These are phyloP conservation scores for Emmelina monodactyla DNA, from an alignment of 2,888 invertebrate genomes.

Conservation along the genomic window DNA sequence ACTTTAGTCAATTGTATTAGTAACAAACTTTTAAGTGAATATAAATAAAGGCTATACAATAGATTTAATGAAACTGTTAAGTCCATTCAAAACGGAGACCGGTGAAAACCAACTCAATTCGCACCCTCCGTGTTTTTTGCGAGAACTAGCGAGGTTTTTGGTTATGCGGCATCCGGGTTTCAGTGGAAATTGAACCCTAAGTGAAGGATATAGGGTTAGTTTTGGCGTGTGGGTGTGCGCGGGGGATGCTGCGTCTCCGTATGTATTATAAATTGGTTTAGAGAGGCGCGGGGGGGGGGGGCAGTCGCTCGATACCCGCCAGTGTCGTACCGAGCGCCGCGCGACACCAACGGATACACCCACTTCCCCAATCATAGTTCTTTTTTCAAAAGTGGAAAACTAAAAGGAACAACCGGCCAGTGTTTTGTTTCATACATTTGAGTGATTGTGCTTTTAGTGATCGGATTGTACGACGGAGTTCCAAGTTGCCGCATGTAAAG, in stretches of 20 bases:
- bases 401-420: too few relatives aligned
- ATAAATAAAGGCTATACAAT: too few relatives aligned
- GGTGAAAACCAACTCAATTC: conserved; percentile 50
- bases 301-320: conserved; percentile 55
- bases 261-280: conserved; percentile 68
- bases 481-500: too few relatives aligned
- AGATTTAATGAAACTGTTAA: too few relatives aligned
- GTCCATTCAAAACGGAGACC: conserved; percentile 45
- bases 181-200: conserved; percentile 21
- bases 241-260: conserved; percentile 64
- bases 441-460: too few relatives aligned
- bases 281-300: conserved; percentile 49
- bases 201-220: conserved; percentile 20
- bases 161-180: conserved; percentile 50
- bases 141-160: conserved; percentile 54
- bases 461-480: too few relatives aligned
- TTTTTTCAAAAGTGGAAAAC: too few relatives aligned
- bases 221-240: conserved; percentile 20
- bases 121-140: conserved; percentile 55
- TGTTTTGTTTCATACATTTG: too few relatives aligned
- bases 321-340: conserved; percentile 39
- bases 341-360: conserved; percentile 17
- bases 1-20: too few relatives aligned
- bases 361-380: background rate
- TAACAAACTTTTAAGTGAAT: too few relatives aligned